Percentiles rank a stretch among this genome's conserved stretches.
These are phyloP conservation scores for Callimorpha dominula DNA, from an alignment of 2,888 invertebrate species.

Conservation along the genomic window DNA sequence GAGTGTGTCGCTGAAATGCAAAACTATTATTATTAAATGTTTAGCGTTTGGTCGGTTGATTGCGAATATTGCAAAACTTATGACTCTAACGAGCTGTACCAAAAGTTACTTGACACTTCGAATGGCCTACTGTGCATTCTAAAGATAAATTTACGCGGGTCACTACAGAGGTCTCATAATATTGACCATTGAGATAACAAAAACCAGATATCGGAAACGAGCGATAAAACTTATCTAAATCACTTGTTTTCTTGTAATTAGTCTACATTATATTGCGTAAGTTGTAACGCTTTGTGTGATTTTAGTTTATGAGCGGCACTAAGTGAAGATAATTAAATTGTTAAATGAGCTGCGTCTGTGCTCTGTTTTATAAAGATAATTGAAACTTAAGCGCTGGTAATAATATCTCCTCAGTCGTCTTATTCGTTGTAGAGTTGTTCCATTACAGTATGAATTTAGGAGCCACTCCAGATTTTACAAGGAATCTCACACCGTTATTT, in stretches of 20 bases:
- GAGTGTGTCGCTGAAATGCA: background rate
- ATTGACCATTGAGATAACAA: conserved; percentile 51
- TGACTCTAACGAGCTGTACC: conserved; percentile 19
- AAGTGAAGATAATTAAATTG: conserved; percentile 30
- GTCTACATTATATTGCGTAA: conserved; percentile 53
- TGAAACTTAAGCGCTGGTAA: conserved; percentile 1
- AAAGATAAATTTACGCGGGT: conserved; percentile 39
- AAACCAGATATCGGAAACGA: conserved; percentile 56
- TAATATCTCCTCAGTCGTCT: background rate
- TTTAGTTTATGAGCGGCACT: conserved; percentile 40
- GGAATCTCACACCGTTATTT: background rate
- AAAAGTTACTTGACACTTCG: conserved; percentile 30
- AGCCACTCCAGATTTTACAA: background rate
- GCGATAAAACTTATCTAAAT: conserved; percentile 71
- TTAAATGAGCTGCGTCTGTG: conserved; percentile 34
- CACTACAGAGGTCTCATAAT: conserved; percentile 41
- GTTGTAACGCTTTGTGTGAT: conserved; percentile 43
- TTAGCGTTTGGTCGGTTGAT: background rate
- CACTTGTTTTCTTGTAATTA: conserved; percentile 72
- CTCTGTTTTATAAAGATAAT: background rate
- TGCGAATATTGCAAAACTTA: conserved; percentile 20
- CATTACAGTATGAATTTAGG: background rate
- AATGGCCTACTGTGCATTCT: conserved; percentile 31
- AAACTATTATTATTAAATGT: background rate
- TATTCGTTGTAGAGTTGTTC: background rate